Evolutionary conservation across 2,888 invertebrate species (phyloP).

Genomic region (Ormyrus nitidulus): DNA sequence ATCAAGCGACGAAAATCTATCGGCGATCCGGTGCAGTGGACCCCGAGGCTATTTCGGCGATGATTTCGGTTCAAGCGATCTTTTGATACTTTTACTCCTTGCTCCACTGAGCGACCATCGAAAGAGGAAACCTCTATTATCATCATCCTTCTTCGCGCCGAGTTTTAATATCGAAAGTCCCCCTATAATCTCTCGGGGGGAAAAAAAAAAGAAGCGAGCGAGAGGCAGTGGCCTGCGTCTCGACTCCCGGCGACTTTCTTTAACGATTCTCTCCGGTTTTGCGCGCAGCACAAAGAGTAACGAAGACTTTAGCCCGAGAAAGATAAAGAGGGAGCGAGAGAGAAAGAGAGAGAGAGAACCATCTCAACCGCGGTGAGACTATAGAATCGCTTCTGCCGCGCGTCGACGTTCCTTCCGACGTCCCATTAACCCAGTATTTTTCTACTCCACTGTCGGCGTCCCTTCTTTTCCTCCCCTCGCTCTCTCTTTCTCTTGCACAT

Average conservation of each 20-base stretch:
- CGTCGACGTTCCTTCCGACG: constrained; percentile 27
- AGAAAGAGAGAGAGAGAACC: neutral
- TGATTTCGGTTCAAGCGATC: too few species aligned
- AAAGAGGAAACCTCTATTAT: too few species aligned
- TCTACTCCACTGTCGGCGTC: constrained; percentile 24
- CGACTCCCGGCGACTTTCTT: neutral
- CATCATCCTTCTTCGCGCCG: too few species aligned
- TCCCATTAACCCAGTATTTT: constrained; percentile 55
- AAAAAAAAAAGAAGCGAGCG: neutral
- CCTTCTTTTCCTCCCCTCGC: constrained; percentile 1
- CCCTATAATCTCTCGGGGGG: too few species aligned
- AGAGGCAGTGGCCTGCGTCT: neutral
- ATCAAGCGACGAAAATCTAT: too few species aligned
- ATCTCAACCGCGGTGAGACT: constrained; percentile 14
- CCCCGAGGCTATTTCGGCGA: too few species aligned
- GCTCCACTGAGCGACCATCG: too few species aligned
- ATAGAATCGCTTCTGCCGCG: constrained; percentile 32
- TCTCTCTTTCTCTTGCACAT: neutral
- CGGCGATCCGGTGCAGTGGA: too few species aligned
- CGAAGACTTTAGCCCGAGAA: constrained; percentile 19
- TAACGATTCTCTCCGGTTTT: neutral
- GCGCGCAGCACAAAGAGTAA: constrained; percentile 13
- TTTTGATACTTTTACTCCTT: too few species aligned
- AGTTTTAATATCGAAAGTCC: too few species aligned
- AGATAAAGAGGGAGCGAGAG: constrained; percentile 15